Conservation (phyloP, 2,888 invertebrate species). For the Pterostichus niger region DNA sequence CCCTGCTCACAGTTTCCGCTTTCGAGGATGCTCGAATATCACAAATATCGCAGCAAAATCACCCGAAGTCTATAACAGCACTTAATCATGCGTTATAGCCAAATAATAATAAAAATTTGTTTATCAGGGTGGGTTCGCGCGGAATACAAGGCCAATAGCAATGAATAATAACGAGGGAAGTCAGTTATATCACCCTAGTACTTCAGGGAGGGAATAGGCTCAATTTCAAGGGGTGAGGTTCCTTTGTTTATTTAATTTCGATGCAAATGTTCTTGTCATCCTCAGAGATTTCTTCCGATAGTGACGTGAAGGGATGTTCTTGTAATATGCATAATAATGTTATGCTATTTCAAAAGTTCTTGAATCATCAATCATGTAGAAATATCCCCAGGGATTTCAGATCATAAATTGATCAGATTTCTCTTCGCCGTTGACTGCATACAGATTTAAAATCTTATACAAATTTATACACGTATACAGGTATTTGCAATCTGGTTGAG, state of each 20-base stretch:
- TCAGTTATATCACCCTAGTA: not conserved
- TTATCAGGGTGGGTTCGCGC: conserved; percentile 29
- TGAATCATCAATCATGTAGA: conserved; percentile 18
- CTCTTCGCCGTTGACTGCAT: not conserved
- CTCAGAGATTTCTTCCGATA: conserved; percentile 4
- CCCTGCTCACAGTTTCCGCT: not conserved
- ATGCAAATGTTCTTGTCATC: conserved; percentile 26
- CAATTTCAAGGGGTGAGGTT: not conserved
- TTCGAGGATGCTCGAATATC: not conserved
- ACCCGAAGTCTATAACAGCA: conserved; percentile 27
- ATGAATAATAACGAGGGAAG: conserved; percentile 37
- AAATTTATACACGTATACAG: no score
- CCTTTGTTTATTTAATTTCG: conserved; percentile 43
- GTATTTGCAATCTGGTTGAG: no score
- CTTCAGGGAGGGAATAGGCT: conserved; percentile 3
- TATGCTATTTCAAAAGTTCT: conserved; percentile 21
- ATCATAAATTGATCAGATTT: conserved; percentile 20
- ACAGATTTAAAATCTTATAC: no score
- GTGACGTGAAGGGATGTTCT: not conserved
- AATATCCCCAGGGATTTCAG: not conserved
- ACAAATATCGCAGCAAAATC: conserved; percentile 9
- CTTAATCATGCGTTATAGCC: conserved; percentile 51
- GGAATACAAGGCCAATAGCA: conserved; percentile 24
- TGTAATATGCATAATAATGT: conserved; percentile 17
- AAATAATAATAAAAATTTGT: conserved; percentile 57